phyloP scores from a whole-genome alignment of 2,888 invertebrate genomes.

The Eilema griseolum region DNA sequence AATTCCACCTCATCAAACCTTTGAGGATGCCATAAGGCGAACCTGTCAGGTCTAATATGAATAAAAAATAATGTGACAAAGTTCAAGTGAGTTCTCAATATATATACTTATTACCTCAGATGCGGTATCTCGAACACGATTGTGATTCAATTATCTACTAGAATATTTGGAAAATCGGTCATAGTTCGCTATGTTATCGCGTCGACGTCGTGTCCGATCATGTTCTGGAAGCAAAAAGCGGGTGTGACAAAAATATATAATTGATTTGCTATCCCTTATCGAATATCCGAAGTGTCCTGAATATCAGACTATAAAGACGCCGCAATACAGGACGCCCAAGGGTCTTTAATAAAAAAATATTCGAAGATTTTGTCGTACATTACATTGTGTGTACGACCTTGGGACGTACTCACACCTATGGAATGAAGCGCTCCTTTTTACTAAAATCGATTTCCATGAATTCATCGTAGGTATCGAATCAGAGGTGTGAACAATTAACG shows the following conservation, averaged over 20 bases:
- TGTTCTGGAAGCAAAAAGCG: not conserved
- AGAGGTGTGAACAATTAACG: not conserved
- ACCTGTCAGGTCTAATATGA: no score
- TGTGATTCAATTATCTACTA: not conserved
- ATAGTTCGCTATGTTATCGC: not conserved
- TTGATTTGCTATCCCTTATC: constrained; percentile 12
- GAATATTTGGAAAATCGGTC: not conserved
- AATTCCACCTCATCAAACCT: no score
- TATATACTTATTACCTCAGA: no score
- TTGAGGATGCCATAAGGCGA: no score
- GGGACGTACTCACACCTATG: not conserved
- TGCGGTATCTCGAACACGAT: not conserved
- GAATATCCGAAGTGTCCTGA: constrained; percentile 12
- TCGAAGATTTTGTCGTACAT: constrained; percentile 5
- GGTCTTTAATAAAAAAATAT: constrained; percentile 19
- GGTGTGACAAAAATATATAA: not conserved
- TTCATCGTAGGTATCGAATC: not conserved
- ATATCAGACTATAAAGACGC: constrained; percentile 13
- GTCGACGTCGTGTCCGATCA: not conserved
- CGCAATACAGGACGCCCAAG: constrained; percentile 12
- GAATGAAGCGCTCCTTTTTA: not conserved
- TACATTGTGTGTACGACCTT: constrained; percentile 10
- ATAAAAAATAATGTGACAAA: no score
- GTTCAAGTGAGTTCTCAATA: no score
- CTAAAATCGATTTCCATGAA: not conserved